These are phyloP conservation scores for Agrilus mali DNA, from an alignment of 2,888 invertebrate genomes.

Conservation along the genomic window DNA sequence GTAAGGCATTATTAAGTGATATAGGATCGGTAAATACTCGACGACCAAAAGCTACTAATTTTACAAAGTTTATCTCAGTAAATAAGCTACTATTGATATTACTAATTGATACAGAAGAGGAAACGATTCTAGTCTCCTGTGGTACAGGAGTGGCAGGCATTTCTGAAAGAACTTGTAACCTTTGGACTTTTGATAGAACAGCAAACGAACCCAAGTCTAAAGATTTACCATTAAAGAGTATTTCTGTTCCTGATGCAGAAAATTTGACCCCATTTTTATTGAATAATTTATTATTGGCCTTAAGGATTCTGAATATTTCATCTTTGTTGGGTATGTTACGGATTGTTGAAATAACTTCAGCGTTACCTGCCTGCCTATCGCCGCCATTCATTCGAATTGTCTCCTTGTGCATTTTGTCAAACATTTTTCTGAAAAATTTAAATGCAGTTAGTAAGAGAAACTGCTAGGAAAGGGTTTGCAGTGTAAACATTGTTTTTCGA, in stretches of 20 bases:
- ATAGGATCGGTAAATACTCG: too few species aligned
- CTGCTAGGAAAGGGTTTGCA: neutral
- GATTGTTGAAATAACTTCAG: slow-evolving; percentile 43
- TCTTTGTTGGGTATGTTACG: slow-evolving; percentile 41
- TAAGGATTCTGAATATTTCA: slow-evolving; percentile 42
- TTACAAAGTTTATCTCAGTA: neutral
- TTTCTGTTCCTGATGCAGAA: slow-evolving; percentile 20
- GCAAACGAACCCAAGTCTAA: slow-evolving; percentile 23
- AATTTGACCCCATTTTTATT: slow-evolving; percentile 35
- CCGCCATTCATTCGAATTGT: slow-evolving; percentile 37
- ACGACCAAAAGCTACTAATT: neutral
- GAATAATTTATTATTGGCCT: slow-evolving; percentile 40
- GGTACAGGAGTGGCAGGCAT: slow-evolving; percentile 9
- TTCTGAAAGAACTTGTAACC: slow-evolving; percentile 14
- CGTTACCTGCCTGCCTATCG: slow-evolving; percentile 32
- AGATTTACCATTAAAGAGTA: slow-evolving; percentile 21
- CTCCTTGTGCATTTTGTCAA: slow-evolving; percentile 44
- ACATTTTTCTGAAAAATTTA: slow-evolving; percentile 38
- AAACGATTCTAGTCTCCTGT: too few species aligned
- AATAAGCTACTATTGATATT: too few species aligned
- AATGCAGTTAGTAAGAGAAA: neutral
- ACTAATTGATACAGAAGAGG: too few species aligned
- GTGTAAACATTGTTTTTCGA: neutral
- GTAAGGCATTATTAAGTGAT: neutral
- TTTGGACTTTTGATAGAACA: slow-evolving; percentile 16